phyloP scores from a whole-genome alignment of 1,140 invertebrate species.

The Wiebesia pumilae region DNA sequence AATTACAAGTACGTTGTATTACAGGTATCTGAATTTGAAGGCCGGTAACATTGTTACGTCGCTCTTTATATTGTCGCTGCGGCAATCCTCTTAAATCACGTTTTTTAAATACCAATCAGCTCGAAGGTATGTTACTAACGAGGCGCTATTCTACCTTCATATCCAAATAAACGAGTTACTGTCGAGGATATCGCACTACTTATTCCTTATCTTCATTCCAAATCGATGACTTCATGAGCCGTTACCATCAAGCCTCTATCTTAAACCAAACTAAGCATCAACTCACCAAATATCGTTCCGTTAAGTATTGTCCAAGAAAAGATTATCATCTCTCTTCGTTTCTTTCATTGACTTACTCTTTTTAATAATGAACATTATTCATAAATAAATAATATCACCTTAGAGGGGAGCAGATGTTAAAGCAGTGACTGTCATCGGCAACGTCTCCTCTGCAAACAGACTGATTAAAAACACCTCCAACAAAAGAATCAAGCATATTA shows the following conservation, averaged over 20 bases:
- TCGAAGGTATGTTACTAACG: not conserved
- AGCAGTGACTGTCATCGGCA: not conserved
- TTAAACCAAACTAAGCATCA: not conserved
- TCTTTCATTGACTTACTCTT: not conserved
- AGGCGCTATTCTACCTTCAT: not conserved
- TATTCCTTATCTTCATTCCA: slow-evolving; percentile 10
- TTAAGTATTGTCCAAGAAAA: not conserved
- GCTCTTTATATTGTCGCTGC: not conserved
- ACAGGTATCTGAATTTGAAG: not conserved
- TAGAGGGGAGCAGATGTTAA: not conserved
- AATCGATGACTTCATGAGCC: not conserved
- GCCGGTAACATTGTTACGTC: not conserved
- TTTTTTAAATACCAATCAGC: not conserved
- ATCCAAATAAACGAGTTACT: not conserved
- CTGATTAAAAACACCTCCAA: not conserved
- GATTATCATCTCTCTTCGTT: not conserved
- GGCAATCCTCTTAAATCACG: not conserved
- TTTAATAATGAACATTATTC: not conserved
- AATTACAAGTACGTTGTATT: not conserved
- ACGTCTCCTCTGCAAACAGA: not conserved
- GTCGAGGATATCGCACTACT: not conserved
- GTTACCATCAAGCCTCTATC: not conserved
- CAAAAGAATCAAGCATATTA: not conserved
- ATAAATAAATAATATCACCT: not conserved
- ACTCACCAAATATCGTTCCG: not conserved